Evolutionary conservation across 2,888 invertebrate genomes (phyloP).

Genomic region (Amblyjoppa fuscipennis): DNA sequence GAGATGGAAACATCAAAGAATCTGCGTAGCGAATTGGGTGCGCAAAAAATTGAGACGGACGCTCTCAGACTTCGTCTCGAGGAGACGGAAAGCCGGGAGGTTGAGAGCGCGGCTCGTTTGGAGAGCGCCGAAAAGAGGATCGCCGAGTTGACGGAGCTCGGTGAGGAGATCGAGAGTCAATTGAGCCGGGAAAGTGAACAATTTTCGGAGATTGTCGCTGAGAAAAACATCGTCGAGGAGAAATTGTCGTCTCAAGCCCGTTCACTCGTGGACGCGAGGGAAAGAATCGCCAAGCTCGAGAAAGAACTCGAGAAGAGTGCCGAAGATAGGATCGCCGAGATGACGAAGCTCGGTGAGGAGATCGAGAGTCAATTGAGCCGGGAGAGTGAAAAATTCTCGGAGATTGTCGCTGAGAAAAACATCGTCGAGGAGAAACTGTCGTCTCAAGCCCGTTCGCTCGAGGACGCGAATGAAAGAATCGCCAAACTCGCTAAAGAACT

Average conservation of each 20-base stretch:
- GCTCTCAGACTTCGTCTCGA: slow-evolving; percentile 6
- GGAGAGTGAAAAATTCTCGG: slow-evolving; percentile 74
- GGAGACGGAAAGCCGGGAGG: slow-evolving; percentile 33
- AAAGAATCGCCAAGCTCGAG: slow-evolving; percentile 26
- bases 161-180: slow-evolving; percentile 77
- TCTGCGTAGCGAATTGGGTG: slow-evolving; percentile 30
- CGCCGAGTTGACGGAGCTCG: slow-evolving; percentile 68
- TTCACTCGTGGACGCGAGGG: slow-evolving; percentile 31
- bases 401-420: slow-evolving; percentile 56
- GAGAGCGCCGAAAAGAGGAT: slow-evolving; percentile 73
- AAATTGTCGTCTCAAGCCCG: slow-evolving; percentile 30
- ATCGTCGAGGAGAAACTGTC: slow-evolving; percentile 39
- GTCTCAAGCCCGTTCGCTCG: slow-evolving; percentile 4
- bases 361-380: slow-evolving; percentile 76
- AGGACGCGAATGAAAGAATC: slow-evolving; percentile 40
- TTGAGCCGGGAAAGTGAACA: slow-evolving; percentile 78
- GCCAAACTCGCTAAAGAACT: slow-evolving; percentile 27
- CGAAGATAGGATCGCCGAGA: slow-evolving; percentile 71
- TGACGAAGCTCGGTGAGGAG: slow-evolving; percentile 75
- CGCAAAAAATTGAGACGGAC: slow-evolving; percentile 29
- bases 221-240: slow-evolving; percentile 37
- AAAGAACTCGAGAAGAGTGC: slow-evolving; percentile 55
- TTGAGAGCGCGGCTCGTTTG: slow-evolving; percentile 66
- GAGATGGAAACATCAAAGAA: slow-evolving; percentile 14
- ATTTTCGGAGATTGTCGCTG: slow-evolving; percentile 59